Conservation (phyloP, 2,888 invertebrate species). For the Diabrotica balteata region DNA sequence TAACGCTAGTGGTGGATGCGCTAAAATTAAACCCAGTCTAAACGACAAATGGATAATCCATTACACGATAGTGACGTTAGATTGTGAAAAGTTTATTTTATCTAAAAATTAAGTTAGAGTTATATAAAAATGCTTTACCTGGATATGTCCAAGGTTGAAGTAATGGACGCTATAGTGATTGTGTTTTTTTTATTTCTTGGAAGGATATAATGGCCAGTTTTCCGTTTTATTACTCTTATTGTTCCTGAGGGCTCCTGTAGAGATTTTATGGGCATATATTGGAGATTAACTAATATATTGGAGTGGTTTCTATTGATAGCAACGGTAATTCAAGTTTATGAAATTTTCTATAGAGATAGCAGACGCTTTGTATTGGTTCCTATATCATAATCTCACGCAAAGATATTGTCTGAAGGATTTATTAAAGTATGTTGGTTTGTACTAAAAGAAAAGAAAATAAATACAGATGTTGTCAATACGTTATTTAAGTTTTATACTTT, state of each 20-base stretch:
- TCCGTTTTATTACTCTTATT: slow-evolving; percentile 15
- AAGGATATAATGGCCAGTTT: slow-evolving; percentile 17
- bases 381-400: slow-evolving; percentile 1
- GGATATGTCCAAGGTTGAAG: not conserved
- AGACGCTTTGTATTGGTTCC: not conserved
- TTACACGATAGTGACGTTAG: not conserved
- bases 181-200: slow-evolving; percentile 25
- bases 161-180: slow-evolving; percentile 10
- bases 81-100: not conserved
- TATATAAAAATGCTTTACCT: not conserved
- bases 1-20: not conserved
- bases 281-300: slow-evolving; percentile 27
- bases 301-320: slow-evolving; percentile 13
- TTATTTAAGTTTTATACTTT: too few relatives aligned
- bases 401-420: not conserved
- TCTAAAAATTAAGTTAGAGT: too few relatives aligned
- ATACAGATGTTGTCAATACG: too few relatives aligned
- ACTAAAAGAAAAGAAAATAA: too few relatives aligned
- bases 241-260: slow-evolving; percentile 5
- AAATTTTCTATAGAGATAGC: slow-evolving; percentile 16
- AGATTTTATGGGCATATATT: slow-evolving; percentile 18
- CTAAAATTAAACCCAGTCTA: not conserved
- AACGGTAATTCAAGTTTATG: slow-evolving; percentile 17
- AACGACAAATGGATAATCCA: too few relatives aligned
- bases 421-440: too few relatives aligned